Conservation (phyloP, 2,797 vertebrate species). For the Sebastes matsubarae region DNA sequence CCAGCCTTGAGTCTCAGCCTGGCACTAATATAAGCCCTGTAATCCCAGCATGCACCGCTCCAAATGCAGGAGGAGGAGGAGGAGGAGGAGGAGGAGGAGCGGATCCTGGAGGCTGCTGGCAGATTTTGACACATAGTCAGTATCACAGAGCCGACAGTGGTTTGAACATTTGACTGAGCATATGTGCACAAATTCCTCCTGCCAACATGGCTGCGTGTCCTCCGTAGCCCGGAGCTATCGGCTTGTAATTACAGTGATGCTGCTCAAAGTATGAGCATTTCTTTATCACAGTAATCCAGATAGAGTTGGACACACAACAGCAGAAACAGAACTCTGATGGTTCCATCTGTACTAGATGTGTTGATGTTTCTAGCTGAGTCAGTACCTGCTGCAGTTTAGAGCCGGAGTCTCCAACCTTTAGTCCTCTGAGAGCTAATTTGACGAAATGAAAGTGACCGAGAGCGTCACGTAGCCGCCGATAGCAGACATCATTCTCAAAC, state of each 20-base stretch:
- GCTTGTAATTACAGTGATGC: neutral
- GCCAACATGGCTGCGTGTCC: neutral
- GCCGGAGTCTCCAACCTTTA: too few species aligned
- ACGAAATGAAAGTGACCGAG: too few species aligned
- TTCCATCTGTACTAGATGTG: neutral
- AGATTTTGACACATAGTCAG: slow-evolving; percentile 26
- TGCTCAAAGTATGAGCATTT: neutral
- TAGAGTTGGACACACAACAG: neutral
- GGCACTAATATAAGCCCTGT: slow-evolving; percentile 27
- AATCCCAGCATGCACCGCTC: slow-evolving; percentile 54
- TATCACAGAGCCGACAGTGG: slow-evolving; percentile 5
- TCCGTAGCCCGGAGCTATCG: neutral
- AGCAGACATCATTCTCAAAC: too few species aligned
- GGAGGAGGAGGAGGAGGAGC: neutral
- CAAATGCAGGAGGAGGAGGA: slow-evolving; percentile 12
- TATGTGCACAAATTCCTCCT: slow-evolving; percentile 9
- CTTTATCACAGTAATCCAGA: neutral
- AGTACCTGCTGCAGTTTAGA: neutral
- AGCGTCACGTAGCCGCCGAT: too few species aligned
- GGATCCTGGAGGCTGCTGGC: slow-evolving; percentile 34
- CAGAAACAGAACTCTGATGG: neutral
- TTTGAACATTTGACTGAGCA: slow-evolving; percentile 24
- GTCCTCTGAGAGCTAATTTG: too few species aligned
- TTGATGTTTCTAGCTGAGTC: neutral
- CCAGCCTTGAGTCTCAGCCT: slow-evolving; percentile 29